Base-by-base conservation (phyloP, 2,113 vertebrate genomes). In the Oostethus manadensis region DNA sequence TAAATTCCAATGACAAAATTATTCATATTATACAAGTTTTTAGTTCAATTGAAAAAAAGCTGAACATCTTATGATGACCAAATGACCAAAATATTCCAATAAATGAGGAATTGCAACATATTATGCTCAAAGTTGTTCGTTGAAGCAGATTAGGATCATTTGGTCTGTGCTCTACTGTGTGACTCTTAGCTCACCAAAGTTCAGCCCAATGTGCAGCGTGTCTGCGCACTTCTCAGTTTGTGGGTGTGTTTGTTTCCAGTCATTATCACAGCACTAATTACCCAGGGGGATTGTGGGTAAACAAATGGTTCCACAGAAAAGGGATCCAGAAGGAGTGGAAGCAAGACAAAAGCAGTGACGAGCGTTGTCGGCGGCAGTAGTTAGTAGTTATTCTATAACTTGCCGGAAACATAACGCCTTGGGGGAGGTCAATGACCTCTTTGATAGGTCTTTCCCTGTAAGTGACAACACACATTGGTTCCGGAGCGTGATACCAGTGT, bases 241-340 rank as follows among this genome's bases (percentile, higher is more conserved):
- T 75, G 74, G 73, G 78, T 66, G 80, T 80, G 73, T 86, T 84
- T 83, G 79, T 82, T 80, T 82, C 75, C 76, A 80, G 77, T 76
- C 77, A 85, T 87, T 87, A 87, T 78, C 83, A 84, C 64, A 70
- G 70, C 66, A 57, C 76, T 85, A 84, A 87, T 87, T 85, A 85
- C 76, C 79, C 81, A 73, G 47, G 79, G 74, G 85, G 46, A 78
- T 71, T 82, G 71, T 77, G 84, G 80, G 82, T 80, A 83, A 85
- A 86, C 82, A 86, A 85, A 82, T 73, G 74, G 74, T 69, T 74
- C 70, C 71, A 69, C 82, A 80, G 78, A 72, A 79, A 79, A 74
- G 72, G 53, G 66, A 68, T 40, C 54, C 69, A 60, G 71, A 50
- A 62, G 56, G 68, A 62, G 72, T 61, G 74, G 57, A 29, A 16